Evolutionary conservation across 2,888 invertebrate genomes (phyloP).

Genomic region (Eurytoma californica): DNA sequence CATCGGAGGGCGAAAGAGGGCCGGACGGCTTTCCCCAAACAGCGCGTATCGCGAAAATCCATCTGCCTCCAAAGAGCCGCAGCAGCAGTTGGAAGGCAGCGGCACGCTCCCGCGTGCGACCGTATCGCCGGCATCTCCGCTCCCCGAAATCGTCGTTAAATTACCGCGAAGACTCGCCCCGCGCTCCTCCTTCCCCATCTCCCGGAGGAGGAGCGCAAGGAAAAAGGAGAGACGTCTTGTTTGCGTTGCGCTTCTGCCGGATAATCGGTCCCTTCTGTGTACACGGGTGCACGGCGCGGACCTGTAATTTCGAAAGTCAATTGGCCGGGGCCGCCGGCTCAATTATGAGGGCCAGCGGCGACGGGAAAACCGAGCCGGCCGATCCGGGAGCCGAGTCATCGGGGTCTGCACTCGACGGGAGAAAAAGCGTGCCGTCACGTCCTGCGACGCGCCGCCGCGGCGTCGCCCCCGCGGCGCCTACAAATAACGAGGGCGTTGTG

Average conservation of each 20-base stretch:
- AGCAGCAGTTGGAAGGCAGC: not conserved
- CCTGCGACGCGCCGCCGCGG: slow-evolving; percentile 3
- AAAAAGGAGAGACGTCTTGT: slow-evolving; percentile 15
- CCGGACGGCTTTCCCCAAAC: not conserved
- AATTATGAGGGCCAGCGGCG: slow-evolving; percentile 20
- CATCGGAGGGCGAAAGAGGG: not conserved
- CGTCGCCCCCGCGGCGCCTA: not conserved
- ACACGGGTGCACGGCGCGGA: not conserved
- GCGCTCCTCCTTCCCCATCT: slow-evolving; percentile 8
- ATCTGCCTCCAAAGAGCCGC: not conserved
- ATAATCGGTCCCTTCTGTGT: slow-evolving; percentile 35
- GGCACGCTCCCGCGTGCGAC: not conserved
- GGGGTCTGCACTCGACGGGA: not conserved
- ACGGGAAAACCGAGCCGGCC: not conserved
- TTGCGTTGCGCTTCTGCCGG: slow-evolving; percentile 19
- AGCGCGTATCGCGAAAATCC: slow-evolving; percentile 6
- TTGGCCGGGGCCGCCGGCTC: slow-evolving; percentile 40
- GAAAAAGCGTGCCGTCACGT: slow-evolving; percentile 10
- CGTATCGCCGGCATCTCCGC: slow-evolving; percentile 32
- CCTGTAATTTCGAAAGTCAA: slow-evolving; percentile 51
- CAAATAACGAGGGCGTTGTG: slow-evolving; percentile 18
- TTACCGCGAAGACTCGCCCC: slow-evolving; percentile 38
- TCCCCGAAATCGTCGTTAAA: slow-evolving; percentile 50
- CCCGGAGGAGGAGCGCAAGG: not conserved
- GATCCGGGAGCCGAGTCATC: not conserved